These are phyloP conservation scores for Brotula barbata DNA, from an alignment of 2,797 vertebrate species.

Conservation along the genomic window DNA sequence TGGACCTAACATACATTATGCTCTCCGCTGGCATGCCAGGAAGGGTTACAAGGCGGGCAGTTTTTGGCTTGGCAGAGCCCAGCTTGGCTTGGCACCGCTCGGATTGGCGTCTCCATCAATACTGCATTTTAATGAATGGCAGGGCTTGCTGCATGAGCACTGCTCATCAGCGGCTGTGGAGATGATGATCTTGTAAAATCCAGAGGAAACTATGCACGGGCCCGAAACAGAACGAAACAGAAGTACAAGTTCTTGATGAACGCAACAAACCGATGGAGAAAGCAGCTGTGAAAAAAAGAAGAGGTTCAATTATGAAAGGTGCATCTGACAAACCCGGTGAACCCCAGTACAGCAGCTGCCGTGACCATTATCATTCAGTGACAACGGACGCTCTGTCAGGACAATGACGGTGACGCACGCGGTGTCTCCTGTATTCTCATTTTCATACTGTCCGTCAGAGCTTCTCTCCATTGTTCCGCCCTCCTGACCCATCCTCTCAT, in stretches of 20 bases:
- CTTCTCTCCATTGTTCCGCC: conserved; percentile 57
- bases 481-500: conserved; percentile 74
- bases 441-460: conserved; percentile 71
- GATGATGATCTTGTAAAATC: conserved; percentile 43
- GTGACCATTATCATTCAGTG: conserved; percentile 60
- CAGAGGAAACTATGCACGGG: conserved; percentile 15
- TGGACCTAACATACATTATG: conserved; percentile 70
- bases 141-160: conserved; percentile 52
- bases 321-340: conserved; percentile 36
- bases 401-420: conserved; percentile 61
- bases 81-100: conserved; percentile 68
- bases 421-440: conserved; percentile 62
- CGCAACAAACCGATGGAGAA: background rate
- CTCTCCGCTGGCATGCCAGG: conserved; percentile 63
- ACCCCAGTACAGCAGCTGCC: conserved; percentile 56
- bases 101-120: conserved; percentile 70
- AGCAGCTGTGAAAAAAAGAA: background rate
- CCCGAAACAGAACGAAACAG: conserved; percentile 1
- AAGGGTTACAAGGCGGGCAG: conserved; percentile 70
- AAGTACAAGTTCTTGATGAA: conserved; percentile 1
- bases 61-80: conserved; percentile 69
- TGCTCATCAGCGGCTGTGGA: conserved; percentile 54
- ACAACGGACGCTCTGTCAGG: conserved; percentile 59
- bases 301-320: background rate
- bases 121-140: conserved; percentile 69